Evolutionary conservation across 2,797 vertebrate species (phyloP), one percentile per base, ranked within the genome.

Genomic region (Neoniphon sammara): DNA sequence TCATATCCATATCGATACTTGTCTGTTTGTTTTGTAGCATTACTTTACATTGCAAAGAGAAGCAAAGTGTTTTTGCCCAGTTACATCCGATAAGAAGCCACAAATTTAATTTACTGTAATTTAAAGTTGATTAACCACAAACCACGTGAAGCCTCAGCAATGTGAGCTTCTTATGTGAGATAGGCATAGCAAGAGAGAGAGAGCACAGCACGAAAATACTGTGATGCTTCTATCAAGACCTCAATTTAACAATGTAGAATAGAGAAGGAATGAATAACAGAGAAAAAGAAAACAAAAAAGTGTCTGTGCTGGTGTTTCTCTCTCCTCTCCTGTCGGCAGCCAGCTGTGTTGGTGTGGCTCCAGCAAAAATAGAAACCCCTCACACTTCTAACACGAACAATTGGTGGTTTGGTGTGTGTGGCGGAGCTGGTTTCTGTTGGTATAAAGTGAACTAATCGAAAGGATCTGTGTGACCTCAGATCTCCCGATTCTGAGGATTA

Each of bases 281-380:
- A 75, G 73, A 57, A 58, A 73, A 68, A 66, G 62, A 80, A 81
- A 85, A 80, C 68, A 78, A 86, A 88, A 81, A 60, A 68, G 58
- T 50, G 42, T 47, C 56, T 60, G 47, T 46, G 39, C 60, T 60
- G 62, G 77, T 80, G 80, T 88, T 86, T 84, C 83, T 78, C 79
- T 62, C 69, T 64, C n/a, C n/a, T 50, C 69, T 77, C 54, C 68
- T 73, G 67, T 88, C 85, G 74, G 78, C 78, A 75, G 83, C 70
- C 91, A 89, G 87, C 88, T 91, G 80, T 80, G 75, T 76, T 91
- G 91, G 86, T 85, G 44, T 7, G 27, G 44, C 39, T 76, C 89
- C 90, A 91, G 74, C 36, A 25, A 70, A 87, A 92, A 92, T 61
- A 90, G 53, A 78, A 70, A 75, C 47, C 65, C 34, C 58, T 80